Evolutionary conservation across 2,888 invertebrate genomes (phyloP), one percentile per base, ranked within the genome.

Genomic region (Drosophila acutilabella): DNA sequence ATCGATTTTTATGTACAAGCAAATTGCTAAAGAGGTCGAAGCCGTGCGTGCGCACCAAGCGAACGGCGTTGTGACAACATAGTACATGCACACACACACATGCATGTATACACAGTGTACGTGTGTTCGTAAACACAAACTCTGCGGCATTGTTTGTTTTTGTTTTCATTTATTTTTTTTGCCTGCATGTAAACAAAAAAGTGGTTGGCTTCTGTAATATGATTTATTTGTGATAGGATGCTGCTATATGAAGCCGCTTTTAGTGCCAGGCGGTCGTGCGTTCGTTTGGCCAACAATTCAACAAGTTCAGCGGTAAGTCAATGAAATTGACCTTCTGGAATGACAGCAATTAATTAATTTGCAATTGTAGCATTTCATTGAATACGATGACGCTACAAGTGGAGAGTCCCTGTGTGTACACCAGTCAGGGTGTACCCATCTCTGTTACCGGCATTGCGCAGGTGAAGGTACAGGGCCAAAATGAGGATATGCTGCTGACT

Each of bases 311-410:
- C 95, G 95, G 95, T 95, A 92, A 56, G 64, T 67, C 41, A 54
- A 71, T 70, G 40, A 11, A 65, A 40, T 60, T 50, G 51, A 68
- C 70, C 58, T 61, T 74, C n/a, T 36, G 14, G 26, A 18, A 45
- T 67, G 59, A 64, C 60, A 60, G 68, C 60, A 61, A n/a, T 7
- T 8, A 5, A 44, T 26, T 33, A 41, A 56, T 14, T 14, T 45
- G 14, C 20, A 0, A 18, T 57, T 54, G 13, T 90, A 97, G 98
- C 92, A 98, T 99, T 91, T 98, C 98, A 6, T 94, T 99, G 82
- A 99, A 98, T 93, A 98, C 98, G 0, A 98, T 99, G 98, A 99
- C 98, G 2, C 94, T 99, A 58, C 97, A 97, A 93, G 98, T 99
- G 60, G 98, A 98, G 92, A 98, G 98, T 86, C 97, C 98, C 8